phyloP scores from a whole-genome alignment of 2,113 vertebrate genomes.

The Nibea coibor region DNA sequence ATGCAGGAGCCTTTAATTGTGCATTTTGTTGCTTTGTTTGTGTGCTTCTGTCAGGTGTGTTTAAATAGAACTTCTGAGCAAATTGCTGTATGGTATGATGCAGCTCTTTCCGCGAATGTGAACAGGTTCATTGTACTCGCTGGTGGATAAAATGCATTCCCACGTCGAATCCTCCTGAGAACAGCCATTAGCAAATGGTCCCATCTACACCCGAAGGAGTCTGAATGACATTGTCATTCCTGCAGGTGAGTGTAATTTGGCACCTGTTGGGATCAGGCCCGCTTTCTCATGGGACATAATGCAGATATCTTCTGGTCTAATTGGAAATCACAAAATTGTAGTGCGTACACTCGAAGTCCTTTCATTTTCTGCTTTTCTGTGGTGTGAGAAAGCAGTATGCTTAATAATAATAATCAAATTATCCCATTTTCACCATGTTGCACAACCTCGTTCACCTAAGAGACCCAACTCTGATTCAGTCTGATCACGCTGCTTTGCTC shows the following conservation, averaged over 20 bases:
- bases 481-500: neutral
- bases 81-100: conserved; percentile 13
- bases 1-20: conserved; percentile 34
- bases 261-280: conserved; percentile 43
- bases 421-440: neutral
- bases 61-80: conserved; percentile 6
- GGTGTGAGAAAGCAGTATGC: conserved; percentile 37
- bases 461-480: neutral
- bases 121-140: conserved; percentile 52
- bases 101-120: conserved; percentile 36
- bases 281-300: conserved; percentile 44
- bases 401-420: neutral
- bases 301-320: conserved; percentile 18
- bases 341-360: neutral
- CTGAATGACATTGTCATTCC: conserved; percentile 43
- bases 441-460: neutral
- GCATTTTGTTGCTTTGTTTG: conserved; percentile 45
- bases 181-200: conserved; percentile 24
- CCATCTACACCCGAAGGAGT: conserved; percentile 37
- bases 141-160: conserved; percentile 22
- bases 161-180: conserved; percentile 71
- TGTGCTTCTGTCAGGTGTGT: conserved; percentile 49
- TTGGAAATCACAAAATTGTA: conserved; percentile 18
- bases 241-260: conserved; percentile 56
- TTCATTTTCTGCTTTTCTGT: conserved; percentile 6